These are phyloP conservation scores for Drosophila colorata DNA, from an alignment of 2,888 invertebrate species.

Conservation along the genomic window DNA sequence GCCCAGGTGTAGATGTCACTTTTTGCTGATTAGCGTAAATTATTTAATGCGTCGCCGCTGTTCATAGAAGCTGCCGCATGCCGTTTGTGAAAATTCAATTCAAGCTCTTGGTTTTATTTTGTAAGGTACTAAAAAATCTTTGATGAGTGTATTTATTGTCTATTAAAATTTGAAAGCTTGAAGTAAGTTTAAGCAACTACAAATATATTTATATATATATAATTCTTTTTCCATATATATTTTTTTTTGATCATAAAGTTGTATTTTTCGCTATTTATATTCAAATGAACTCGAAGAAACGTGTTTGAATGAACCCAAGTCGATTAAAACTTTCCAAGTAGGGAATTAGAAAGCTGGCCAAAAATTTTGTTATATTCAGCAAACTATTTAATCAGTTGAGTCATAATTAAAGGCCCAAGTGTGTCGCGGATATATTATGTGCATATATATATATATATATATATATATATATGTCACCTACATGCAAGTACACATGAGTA, in stretches of 20 bases:
- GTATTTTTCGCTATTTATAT: too few relatives aligned
- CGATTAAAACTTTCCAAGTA: too few relatives aligned
- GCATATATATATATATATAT: background rate
- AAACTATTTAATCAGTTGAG: constrained; percentile 21
- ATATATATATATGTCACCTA: constrained; percentile 15
- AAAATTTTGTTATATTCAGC: background rate
- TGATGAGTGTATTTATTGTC: too few relatives aligned
- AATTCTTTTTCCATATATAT: too few relatives aligned
- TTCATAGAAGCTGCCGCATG: background rate
- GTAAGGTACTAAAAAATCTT: background rate
- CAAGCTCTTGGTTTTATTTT: background rate
- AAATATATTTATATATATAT: too few relatives aligned
- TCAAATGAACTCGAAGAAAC: too few relatives aligned
- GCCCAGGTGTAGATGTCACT: constrained; percentile 41
- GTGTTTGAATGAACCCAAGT: too few relatives aligned
- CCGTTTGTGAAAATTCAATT: constrained; percentile 16
- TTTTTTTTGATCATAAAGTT: too few relatives aligned
- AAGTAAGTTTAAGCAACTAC: too few relatives aligned
- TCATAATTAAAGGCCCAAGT: background rate
- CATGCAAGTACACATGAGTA: background rate
- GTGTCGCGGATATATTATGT: background rate
- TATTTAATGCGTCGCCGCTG: constrained; percentile 43
- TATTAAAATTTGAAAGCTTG: too few relatives aligned
- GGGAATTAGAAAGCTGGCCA: too few relatives aligned
- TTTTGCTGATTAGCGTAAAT: constrained; percentile 61